These are phyloP conservation scores for Phalacrocorax pelagicus DNA, from an alignment of 2,113 vertebrate genomes.

Conservation along the genomic window DNA sequence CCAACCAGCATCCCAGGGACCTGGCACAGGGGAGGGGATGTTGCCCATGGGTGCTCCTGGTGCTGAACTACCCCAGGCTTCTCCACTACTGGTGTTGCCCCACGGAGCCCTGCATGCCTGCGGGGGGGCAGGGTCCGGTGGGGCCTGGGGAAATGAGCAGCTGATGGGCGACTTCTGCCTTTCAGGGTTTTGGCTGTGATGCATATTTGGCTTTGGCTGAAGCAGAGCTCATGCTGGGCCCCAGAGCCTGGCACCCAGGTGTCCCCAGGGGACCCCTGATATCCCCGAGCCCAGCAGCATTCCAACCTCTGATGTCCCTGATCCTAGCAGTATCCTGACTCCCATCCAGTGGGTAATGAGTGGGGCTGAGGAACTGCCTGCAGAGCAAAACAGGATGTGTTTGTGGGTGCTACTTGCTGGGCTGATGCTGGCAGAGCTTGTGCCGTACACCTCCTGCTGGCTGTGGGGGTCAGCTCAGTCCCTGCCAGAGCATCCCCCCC, in stretches of 20 bases:
- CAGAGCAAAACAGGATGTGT: rapidly evolving
- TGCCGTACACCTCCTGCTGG: not conserved
- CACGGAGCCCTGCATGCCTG: not conserved
- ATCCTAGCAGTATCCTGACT: not conserved
- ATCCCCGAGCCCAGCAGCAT: not conserved
- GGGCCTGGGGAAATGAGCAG: not conserved
- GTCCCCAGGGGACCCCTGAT: not conserved
- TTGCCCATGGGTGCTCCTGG: rapidly evolving
- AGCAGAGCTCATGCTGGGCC: not conserved
- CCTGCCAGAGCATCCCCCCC: not conserved
- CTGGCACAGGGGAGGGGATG: rapidly evolving
- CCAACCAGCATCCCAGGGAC: no score
- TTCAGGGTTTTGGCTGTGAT: not conserved
- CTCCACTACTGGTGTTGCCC: not conserved
- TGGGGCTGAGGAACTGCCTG: not conserved
- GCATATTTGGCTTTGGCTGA: not conserved
- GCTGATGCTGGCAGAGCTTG: not conserved
- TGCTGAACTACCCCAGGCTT: not conserved
- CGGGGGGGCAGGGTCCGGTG: not conserved
- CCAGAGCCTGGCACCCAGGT: not conserved
- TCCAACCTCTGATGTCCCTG: not conserved
- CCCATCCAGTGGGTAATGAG: rapidly evolving
- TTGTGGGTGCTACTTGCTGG: not conserved
- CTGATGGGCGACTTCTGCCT: not conserved
- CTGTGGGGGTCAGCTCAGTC: not conserved